Evolutionary conservation across 2,113 vertebrate species (phyloP).

Genomic region (Chunga burmeisteri): DNA sequence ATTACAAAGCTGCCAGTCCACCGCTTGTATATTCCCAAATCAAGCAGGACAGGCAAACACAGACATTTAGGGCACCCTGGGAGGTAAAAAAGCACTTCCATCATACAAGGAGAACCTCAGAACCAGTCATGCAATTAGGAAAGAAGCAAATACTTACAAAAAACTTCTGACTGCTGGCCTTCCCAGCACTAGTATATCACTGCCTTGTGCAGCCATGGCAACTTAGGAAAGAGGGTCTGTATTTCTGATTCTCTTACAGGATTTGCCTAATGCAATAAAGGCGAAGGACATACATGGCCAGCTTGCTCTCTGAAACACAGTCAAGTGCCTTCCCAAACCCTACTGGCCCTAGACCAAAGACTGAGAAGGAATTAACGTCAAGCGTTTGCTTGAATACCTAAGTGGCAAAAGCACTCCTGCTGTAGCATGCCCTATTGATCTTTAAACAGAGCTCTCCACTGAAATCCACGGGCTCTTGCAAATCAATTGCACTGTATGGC

Average conservation of each 20-base stretch:
- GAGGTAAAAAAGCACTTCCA: background rate
- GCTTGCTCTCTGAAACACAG: background rate
- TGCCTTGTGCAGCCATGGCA: background rate
- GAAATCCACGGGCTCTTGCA: background rate
- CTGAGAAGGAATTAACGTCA: background rate
- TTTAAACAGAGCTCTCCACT: background rate
- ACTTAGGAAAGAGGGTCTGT: background rate
- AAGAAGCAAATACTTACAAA: background rate
- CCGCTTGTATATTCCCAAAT: background rate
- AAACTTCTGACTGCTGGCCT: background rate
- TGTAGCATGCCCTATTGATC: background rate
- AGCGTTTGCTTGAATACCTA: background rate
- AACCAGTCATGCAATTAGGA: background rate
- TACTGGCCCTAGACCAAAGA: background rate
- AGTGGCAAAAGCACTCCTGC: background rate
- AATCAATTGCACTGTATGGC: background rate
- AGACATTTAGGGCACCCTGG: background rate
- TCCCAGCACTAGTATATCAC: fast-evolving
- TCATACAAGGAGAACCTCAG: background rate
- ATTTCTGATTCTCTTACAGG: background rate
- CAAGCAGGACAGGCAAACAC: background rate
- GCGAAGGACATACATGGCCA: background rate
- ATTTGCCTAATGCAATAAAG: background rate
- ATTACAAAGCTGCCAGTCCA: background rate
- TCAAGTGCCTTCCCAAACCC: background rate